Evolutionary conservation across 2,113 vertebrate genomes (phyloP).

Genomic region (Silurus asotus): DNA sequence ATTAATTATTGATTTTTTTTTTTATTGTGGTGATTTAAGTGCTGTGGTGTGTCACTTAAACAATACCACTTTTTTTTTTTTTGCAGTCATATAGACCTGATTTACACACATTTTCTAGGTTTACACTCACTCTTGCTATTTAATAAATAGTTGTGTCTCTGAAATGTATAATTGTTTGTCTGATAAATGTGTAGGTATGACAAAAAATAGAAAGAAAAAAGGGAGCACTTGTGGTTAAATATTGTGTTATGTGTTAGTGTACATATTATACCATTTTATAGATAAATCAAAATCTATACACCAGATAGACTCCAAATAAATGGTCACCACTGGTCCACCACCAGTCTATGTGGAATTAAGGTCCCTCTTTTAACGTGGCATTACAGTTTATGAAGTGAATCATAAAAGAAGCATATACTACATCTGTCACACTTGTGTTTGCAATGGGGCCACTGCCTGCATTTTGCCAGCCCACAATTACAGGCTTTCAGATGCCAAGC

Average conservation of each 20-base stretch:
- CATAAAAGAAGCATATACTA: constrained; percentile 25
- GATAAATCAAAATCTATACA: background rate
- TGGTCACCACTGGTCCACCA: background rate
- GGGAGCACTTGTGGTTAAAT: background rate
- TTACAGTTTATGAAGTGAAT: background rate
- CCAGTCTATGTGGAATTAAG: too few species aligned
- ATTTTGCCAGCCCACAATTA: constrained; percentile 47
- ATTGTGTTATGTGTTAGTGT: background rate
- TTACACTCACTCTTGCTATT: background rate
- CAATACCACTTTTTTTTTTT: constrained; percentile 18
- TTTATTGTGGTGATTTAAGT: background rate
- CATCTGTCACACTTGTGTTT: constrained; percentile 4
- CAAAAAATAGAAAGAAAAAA: background rate
- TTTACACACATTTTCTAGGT: background rate
- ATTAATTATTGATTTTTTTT: background rate
- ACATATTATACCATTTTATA: background rate
- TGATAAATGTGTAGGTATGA: background rate
- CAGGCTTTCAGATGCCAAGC: constrained; percentile 40
- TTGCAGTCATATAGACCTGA: constrained; percentile 1
- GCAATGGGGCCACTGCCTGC: background rate
- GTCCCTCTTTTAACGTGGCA: background rate
- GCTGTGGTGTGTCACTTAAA: background rate
- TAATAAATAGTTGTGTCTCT: background rate
- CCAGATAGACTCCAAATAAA: background rate
- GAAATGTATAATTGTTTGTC: background rate